Evolutionary conservation across 30 jellyfish, hydroid and myxozoan genomes (phyloP).

Genomic region (Hydra vulgaris): DNA sequence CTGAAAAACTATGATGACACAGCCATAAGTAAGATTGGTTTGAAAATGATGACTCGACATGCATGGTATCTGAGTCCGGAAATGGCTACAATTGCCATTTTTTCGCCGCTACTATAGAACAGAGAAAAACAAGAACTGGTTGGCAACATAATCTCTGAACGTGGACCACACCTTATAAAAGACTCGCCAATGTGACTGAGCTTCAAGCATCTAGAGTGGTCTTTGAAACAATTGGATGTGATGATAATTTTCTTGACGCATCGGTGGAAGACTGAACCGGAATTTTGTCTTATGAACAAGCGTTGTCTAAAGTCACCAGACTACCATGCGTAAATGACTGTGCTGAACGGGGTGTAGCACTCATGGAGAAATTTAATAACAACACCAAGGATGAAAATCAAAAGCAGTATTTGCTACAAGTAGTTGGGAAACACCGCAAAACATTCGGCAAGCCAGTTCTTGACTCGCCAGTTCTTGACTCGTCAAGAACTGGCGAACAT

Average conservation of each 20-base stretch:
- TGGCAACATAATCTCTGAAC: not conserved
- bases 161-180: not conserved
- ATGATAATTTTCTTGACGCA: not conserved
- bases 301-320: not conserved
- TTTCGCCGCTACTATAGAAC: not conserved
- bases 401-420: not conserved
- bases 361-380: not conserved
- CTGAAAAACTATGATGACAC: not conserved
- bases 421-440: too few relatives aligned
- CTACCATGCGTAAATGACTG: not conserved
- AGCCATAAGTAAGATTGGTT: not conserved
- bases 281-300: not conserved
- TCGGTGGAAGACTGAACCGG: not conserved
- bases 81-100: not conserved
- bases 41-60: not conserved
- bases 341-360: slow-evolving; percentile 4
- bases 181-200: not conserved
- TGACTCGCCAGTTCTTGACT: not conserved
- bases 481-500: too few relatives aligned
- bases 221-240: not conserved
- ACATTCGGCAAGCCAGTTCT: too few relatives aligned
- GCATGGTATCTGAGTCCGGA: not conserved
- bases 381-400: not conserved
- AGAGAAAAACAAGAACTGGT: not conserved
- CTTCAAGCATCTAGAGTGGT: not conserved